Evolutionary conservation across 2,113 vertebrate genomes (phyloP).

Genomic region (Saguinus midas): DNA sequence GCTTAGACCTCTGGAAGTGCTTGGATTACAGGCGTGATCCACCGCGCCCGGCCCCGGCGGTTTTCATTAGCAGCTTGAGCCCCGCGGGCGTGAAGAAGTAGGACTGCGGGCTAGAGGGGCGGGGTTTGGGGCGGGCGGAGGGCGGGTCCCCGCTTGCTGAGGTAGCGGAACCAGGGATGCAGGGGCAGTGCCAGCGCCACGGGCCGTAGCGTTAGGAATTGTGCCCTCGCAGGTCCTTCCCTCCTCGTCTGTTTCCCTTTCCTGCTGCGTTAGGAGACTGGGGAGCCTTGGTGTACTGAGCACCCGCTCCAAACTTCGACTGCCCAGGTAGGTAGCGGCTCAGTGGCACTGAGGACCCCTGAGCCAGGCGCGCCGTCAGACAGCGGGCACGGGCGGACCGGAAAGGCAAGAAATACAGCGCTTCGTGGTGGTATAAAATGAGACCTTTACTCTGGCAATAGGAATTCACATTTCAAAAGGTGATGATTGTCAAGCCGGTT

Average conservation of each 20-base stretch:
- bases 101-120: background rate
- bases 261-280: background rate
- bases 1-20: too few relatives aligned
- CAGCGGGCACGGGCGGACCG: background rate
- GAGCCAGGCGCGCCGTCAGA: background rate
- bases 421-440: background rate
- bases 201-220: too few relatives aligned
- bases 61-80: fast-evolving
- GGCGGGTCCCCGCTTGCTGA: fast-evolving
- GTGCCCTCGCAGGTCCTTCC: too few relatives aligned
- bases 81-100: fast-evolving
- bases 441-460: constrained; percentile 20
- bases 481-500: background rate
- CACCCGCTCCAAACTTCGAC: background rate
- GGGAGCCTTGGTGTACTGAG: background rate
- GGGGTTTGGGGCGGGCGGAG: fast-evolving
- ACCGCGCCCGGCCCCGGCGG: too few relatives aligned
- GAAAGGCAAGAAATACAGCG: background rate
- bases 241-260: too few relatives aligned
- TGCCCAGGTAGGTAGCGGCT: background rate
- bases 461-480: constrained; percentile 35
- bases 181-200: too few relatives aligned
- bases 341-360: background rate
- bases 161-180: background rate
- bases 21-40: too few relatives aligned